These are phyloP conservation scores for Anseranas semipalmata DNA, from an alignment of 2,113 vertebrate genomes.

Conservation along the genomic window DNA sequence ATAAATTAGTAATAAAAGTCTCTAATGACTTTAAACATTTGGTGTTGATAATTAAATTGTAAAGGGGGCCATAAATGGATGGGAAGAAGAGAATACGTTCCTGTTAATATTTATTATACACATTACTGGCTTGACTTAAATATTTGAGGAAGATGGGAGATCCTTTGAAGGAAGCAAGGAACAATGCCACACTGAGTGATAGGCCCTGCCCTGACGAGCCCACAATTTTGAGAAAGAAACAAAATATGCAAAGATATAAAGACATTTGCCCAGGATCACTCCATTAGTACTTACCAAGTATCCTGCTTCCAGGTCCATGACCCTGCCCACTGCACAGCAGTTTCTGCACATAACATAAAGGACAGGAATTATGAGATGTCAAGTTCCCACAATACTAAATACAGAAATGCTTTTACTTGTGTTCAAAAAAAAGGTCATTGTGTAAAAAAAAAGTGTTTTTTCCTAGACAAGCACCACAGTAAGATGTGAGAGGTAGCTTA, in stretches of 20 bases:
- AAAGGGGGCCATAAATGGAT: background rate
- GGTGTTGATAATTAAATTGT: conserved; percentile 9
- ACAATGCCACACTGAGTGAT: background rate
- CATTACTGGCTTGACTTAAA: background rate
- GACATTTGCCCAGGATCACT: background rate
- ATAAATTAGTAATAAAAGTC: conserved; percentile 49
- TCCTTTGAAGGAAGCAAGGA: background rate
- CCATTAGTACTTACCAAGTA: background rate
- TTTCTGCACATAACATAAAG: background rate
- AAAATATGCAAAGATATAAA: background rate
- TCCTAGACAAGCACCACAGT: background rate
- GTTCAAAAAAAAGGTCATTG: background rate
- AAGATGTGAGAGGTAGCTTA: background rate
- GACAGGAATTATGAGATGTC: background rate
- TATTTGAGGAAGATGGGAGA: background rate
- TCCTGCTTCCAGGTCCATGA: background rate
- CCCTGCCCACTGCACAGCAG: background rate
- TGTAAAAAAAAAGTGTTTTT: background rate
- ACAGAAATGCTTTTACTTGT: background rate
- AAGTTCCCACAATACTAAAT: background rate
- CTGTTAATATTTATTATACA: conserved; percentile 20
- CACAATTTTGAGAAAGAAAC: background rate
- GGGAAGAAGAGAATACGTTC: background rate
- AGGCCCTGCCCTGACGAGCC: background rate
- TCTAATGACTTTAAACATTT: conserved; percentile 46